Evolutionary conservation across 2,888 invertebrate species (phyloP).

Genomic region (Agrotis clavis): DNA sequence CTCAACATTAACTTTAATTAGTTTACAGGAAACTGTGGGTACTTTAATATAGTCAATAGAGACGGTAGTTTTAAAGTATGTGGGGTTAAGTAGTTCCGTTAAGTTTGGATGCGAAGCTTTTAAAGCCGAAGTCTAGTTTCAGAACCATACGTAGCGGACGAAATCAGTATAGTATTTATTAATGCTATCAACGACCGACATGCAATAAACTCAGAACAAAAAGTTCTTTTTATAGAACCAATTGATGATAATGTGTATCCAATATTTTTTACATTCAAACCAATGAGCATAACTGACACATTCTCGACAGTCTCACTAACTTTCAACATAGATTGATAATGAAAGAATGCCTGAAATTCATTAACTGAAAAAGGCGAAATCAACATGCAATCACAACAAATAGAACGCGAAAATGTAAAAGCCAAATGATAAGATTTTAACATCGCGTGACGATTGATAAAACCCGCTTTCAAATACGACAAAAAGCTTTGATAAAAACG

Average conservation of each 20-base stretch:
- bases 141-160: not conserved
- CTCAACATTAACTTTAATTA: constrained; percentile 77
- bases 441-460: constrained; percentile 56
- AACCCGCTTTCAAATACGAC: constrained; percentile 41
- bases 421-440: constrained; percentile 46
- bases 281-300: constrained; percentile 19
- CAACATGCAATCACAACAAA: constrained; percentile 54
- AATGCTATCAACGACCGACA: not conserved
- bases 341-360: constrained; percentile 13
- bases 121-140: not conserved
- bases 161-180: not conserved
- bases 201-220: not conserved
- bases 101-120: not conserved
- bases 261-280: constrained; percentile 10
- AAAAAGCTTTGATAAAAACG: constrained; percentile 53
- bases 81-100: constrained; percentile 5
- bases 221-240: not conserved
- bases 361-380: constrained; percentile 36
- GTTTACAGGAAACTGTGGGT: constrained; percentile 79
- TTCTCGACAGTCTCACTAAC: constrained; percentile 8
- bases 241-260: constrained; percentile 17
- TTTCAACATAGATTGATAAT: constrained; percentile 25
- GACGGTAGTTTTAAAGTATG: constrained; percentile 24
- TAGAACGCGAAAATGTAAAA: constrained; percentile 51
- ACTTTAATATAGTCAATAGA: constrained; percentile 49